Evolutionary conservation across 2,888 invertebrate species (phyloP).

Genomic region (Bellardia bayeri): DNA sequence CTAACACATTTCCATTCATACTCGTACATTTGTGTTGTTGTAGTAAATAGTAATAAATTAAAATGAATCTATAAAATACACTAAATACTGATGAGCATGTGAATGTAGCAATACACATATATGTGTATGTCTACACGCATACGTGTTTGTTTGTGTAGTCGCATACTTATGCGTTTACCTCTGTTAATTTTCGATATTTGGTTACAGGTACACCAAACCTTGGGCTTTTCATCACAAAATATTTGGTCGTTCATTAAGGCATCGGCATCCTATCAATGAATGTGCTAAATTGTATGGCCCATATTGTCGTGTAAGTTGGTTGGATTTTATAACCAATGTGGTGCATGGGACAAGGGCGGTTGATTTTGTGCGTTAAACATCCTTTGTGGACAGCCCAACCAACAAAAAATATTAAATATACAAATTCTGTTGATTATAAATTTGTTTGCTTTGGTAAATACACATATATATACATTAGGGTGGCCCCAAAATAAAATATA

Average conservation of each 20-base stretch:
- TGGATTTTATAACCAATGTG: conserved; percentile 77
- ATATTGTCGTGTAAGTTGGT: conserved; percentile 81
- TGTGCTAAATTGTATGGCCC: conserved; percentile 80
- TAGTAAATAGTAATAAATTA: conserved; percentile 14
- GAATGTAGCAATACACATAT: not conserved
- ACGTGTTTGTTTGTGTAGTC: not conserved
- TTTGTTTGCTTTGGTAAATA: conserved; percentile 7
- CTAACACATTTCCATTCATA: not conserved
- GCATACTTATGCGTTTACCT: not conserved
- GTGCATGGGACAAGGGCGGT: conserved; percentile 69
- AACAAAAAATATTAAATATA: not conserved
- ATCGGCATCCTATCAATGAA: conserved; percentile 70
- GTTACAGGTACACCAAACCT: conserved; percentile 73
- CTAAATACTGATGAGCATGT: not conserved
- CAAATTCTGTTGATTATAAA: conserved; percentile 39
- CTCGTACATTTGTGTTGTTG: not conserved
- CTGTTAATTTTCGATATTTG: conserved; percentile 69
- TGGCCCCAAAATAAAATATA: no score
- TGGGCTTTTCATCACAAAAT: conserved; percentile 69
- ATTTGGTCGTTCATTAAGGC: conserved; percentile 68
- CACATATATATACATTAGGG: not conserved
- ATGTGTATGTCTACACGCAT: not conserved
- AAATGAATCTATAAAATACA: conserved; percentile 23
- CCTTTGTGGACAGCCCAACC: not conserved
- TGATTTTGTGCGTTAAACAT: conserved; percentile 51